Base-by-base conservation (phyloP, 2,113 vertebrate genomes). In the Tachysurus vachellii region DNA sequence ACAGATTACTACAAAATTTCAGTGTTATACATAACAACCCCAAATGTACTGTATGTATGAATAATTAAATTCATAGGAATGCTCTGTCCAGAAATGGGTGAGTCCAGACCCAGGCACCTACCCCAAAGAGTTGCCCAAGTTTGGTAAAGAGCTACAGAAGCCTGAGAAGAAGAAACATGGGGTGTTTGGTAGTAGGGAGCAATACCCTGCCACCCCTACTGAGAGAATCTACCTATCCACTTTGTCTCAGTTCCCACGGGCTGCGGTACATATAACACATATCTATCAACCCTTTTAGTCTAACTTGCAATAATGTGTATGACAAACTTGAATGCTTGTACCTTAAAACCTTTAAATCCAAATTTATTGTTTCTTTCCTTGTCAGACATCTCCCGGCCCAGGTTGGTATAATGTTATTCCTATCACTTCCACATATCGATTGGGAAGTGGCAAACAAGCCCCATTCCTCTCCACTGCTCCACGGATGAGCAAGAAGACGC, bases 141-240 rank as follows among this genome's bases (percentile, higher is more conserved):
- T 96, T 6, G 64, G 90, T 82, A 94, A 94, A 0, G 86, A 94
- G 47, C 88, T 96, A 84, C 80, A 84, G 12, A 90, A 86, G 0
- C 80, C 3, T 3, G 81, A 92, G 36, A 95, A 91, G 59, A 93
- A 89, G 89, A 96, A 92, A 21, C 93, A 89, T 11, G 96, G 96
- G 0, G 17, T 91, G 53, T 95, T 96, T 88, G 92, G 94, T 0
- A 93, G 81, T 4, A 42, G 91, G 17, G 19, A 88, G 0, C 94
- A 93, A 70, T 91, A 92, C 85, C 93, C 89, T 0, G 14, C 79
- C 28, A 83, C 73, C 11, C 94, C 94, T 28, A 66, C 82, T 0
- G 93, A 95, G 80, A 93, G 94, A 85, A 93, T 94, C 85, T 95
- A 89, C 90, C 94, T 92, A 92, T 70, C 89, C 42, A 94, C 91